Base-by-base conservation (phyloP, 30 jellyfish, hydroid and myxozoan species). In the Pelagia noctiluca region DNA sequence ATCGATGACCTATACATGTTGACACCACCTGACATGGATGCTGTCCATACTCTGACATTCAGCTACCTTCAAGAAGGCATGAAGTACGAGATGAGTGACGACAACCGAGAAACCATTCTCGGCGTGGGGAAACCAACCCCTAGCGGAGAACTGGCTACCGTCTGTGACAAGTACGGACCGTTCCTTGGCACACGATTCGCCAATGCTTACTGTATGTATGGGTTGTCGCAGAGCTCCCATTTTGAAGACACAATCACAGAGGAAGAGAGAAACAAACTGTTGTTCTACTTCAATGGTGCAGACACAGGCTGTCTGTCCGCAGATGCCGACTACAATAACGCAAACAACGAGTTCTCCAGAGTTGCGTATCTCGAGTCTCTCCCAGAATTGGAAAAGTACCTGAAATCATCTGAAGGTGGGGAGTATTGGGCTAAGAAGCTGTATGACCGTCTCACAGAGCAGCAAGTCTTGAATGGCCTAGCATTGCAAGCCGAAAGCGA, bases 401-500 rank as follows among this genome's bases (percentile, higher is more conserved):
- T 67, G 71, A 19, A 52, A 2, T 29, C 92, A 0, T 5, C 85
- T 11, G 53, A 82, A 49, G 85, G 92, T 49, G 90, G 90, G 10
- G 3, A 73, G 1, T 79, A 79, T 38, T 82, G 92, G 92, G 92
- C 92, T 11, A 68, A 70, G 16, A 21, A 82, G 79, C 92, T 82
- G 0, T 82, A 67, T 25, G 85, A 67, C 71, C 49, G 60, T 47
- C 54, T 82, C 24, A 68, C n/a, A 18, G 79, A 82, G 69, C 72
- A 76, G 23, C 35, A 26, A 61, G 85, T 82, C 22, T 25, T 82
- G 19, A 82, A 68, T 68, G 85, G 79, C 1, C 54, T 82, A 26
- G 92, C 92, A 0, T 38, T 82, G 49, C 54, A 64, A 12, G 92
- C 85, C 0, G 85, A 47, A 16, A 49, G 67, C 12, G 48, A 78